A percentile compares a stretch with the other conserved stretches of the same genome.
These are phyloP conservation scores for Lipotes vexillifer DNA, from an alignment of 2,113 vertebrate species.

Conservation along the genomic window DNA sequence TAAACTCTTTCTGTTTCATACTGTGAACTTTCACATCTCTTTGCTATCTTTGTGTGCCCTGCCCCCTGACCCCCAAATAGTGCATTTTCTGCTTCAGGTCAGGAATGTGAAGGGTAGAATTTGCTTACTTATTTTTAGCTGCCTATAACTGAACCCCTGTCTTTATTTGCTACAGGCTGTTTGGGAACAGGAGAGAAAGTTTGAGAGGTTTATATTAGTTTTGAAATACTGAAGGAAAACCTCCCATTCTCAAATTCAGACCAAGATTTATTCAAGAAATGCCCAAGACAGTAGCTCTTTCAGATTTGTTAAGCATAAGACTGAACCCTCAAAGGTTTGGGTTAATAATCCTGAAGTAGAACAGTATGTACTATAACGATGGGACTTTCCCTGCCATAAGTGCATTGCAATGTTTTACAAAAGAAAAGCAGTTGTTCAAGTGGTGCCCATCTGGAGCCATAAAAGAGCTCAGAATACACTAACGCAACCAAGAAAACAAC, in stretches of 20 bases:
- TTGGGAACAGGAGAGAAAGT: neutral
- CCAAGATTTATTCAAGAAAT: neutral
- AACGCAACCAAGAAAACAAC: neutral
- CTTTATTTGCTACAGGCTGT: neutral
- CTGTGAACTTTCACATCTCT: neutral
- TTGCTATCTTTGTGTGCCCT: neutral
- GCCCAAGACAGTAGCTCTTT: neutral
- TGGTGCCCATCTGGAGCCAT: neutral
- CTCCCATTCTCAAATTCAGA: neutral
- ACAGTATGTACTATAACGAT: neutral
- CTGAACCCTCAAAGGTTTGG: neutral
- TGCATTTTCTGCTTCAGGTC: neutral
- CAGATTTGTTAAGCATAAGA: neutral
- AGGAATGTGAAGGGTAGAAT: neutral
- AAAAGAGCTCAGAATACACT: neutral
- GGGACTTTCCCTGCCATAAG: neutral
- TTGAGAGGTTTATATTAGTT: neutral
- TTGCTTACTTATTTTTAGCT: conserved; percentile 22
- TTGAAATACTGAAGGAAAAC: conserved; percentile 41
- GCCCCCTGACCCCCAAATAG: neutral
- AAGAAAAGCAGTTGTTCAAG: neutral
- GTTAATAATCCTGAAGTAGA: neutral
- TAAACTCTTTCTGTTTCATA: neutral
- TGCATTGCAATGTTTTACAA: neutral
- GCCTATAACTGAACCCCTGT: neutral